Conservation (phyloP, 2,888 invertebrate genomes). For the Amiota communis region DNA sequence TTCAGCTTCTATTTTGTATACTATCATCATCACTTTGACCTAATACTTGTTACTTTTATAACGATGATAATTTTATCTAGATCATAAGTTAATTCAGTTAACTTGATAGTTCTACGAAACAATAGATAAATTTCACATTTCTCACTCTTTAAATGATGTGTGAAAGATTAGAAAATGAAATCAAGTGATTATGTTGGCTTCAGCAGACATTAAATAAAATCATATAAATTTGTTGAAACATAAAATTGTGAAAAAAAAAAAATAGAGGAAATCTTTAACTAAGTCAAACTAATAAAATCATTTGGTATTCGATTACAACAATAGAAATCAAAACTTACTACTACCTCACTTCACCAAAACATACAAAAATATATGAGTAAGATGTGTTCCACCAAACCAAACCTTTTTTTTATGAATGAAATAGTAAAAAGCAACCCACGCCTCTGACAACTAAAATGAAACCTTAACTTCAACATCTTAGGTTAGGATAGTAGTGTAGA, state of each 20-base stretch:
- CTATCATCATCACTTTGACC: too few species aligned
- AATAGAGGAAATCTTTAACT: constrained; percentile 9
- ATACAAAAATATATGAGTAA: constrained; percentile 39
- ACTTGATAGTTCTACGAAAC: too few species aligned
- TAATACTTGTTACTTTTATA: too few species aligned
- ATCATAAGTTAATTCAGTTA: too few species aligned
- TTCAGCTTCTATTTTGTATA: too few species aligned
- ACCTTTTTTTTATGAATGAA: constrained; percentile 62
- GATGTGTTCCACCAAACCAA: constrained; percentile 39
- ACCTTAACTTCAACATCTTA: neutral
- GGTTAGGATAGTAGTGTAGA: too few species aligned
- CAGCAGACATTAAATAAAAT: neutral
- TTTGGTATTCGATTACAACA: constrained; percentile 35
- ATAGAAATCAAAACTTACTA: constrained; percentile 34
- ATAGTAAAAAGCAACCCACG: constrained; percentile 58
- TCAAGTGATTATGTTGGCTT: neutral
- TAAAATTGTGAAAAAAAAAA: neutral
- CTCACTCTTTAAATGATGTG: too few species aligned
- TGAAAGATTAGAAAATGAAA: neutral
- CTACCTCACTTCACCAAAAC: constrained; percentile 47
- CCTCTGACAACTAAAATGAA: constrained; percentile 35
- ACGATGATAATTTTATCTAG: too few species aligned
- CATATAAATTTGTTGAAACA: constrained; percentile 9
- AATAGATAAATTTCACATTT: too few species aligned
- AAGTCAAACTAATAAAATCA: constrained; percentile 39